Evolutionary conservation across 2,888 invertebrate genomes (phyloP), one percentile per base, ranked within the genome.

Genomic region (Allolobophora icterica): DNA sequence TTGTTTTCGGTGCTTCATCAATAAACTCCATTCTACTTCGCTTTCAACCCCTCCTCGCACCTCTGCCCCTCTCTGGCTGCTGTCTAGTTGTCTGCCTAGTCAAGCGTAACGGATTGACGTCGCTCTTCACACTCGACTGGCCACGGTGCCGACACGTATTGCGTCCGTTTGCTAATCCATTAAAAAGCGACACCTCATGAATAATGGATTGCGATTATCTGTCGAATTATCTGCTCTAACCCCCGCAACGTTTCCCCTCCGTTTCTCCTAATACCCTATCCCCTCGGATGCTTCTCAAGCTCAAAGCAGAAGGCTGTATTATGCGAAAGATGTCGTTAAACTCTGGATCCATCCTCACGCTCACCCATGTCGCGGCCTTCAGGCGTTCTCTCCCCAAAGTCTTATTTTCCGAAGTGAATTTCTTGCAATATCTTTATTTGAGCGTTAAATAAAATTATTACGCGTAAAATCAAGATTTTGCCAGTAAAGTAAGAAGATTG

Each of bases 181-280:
- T 71, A 30, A n/a, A 71, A 8, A 30, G 71, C 71, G 71, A n/a
- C 71, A 71, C 15, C 0, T 71, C 71, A n/a, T 71, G 71, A 71
- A 71, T 71, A 71, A 71, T 71, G 71, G 71, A 71, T n/a, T 71
- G n/a, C 71, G 71, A 71, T 71, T 71, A 71, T 71, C n/a, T n/a
- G 71, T n/a, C n/a, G 71, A 71, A 71, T 71, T n/a, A 71, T 71
- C 71, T n/a, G 30, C 71, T n/a, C 8, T 71, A n/a, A 71, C 71
- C 30, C 52, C n/a, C 71, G 30, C 71, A 5, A 71, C 71, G 71
- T 71, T n/a, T 71, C 17, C 71, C 71, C 71, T 4, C 71, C 30
- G 17, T 30, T n/a, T 11, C 0, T 71, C 30, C n/a, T 30, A 30
- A 71, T n/a, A 11, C 71, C n/a, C 71, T 6, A 8, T n/a, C 71